Evolutionary conservation across 2,888 invertebrate species (phyloP), one percentile per base, ranked within the genome.

Genomic region (Acronicta psi): DNA sequence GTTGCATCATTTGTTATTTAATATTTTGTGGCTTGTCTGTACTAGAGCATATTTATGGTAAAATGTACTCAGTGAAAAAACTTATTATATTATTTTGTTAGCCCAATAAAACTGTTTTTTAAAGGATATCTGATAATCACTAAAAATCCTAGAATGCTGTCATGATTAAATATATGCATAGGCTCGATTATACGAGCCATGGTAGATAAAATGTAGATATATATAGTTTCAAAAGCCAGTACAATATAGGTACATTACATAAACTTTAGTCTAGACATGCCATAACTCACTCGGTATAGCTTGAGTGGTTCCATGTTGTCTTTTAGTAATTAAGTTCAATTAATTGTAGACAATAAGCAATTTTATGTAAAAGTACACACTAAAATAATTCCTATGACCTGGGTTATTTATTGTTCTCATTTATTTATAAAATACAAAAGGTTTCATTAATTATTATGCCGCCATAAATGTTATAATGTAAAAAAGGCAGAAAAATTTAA

Each of bases 271-370:
- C 38, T 53, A 50, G 41, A 37, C 17, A 37, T 23, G 16, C 46
- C 29, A 40, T 36, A 23, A 50, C 2, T 14, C 13, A 23, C 17
- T 43, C 18, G 5, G 36, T 57, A n/a, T 50, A 45, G 25, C 16
- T 34, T 47, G 47, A 44, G 29, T 45, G 29, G 25, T 52, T 67
- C 41, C 34, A 9, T 54, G 44, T 49, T 64, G 55, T 58, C 52
- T 69, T 73, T 42, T 73, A 71, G 46, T 17, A 38, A 36, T 69
- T 64, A 31, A 53, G 52, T 63, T 63, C 40, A 53, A 55, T 51
- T 52, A 58, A 50, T 31, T 40, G 11, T 71, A 65, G 52, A 52
- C 49, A 47, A 16, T 64, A 59, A 59, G 36, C 23, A 40, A 46
- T 49, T 44, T 52, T 45, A 49, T 62, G 41, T 68, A 13, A 38